Conservation (phyloP, 2,113 vertebrate species). For the Pterocles burchelli region DNA sequence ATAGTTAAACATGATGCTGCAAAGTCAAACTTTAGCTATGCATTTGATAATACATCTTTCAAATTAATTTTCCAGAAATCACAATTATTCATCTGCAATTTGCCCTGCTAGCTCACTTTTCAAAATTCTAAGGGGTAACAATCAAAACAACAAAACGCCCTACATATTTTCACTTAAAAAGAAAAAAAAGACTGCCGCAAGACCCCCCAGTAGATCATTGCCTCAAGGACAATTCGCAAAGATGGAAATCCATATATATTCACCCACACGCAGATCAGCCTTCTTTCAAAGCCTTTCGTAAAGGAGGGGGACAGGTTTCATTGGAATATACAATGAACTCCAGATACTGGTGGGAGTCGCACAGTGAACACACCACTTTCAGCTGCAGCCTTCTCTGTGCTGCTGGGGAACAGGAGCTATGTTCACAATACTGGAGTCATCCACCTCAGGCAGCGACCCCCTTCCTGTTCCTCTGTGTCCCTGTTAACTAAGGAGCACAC, state of each 20-base stretch:
- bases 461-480: neutral
- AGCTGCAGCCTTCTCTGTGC: neutral
- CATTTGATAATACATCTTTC: neutral
- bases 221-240: neutral
- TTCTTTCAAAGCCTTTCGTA: neutral
- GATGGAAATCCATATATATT: neutral
- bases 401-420: rapidly evolving
- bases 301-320: neutral
- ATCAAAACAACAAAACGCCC: neutral
- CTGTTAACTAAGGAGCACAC: rapidly evolving
- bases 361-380: neutral
- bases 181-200: neutral
- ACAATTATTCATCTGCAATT: neutral
- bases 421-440: neutral
- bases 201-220: neutral
- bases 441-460: neutral
- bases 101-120: neutral
- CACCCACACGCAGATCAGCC: neutral
- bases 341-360: neutral
- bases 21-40: neutral
- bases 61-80: neutral
- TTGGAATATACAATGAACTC: too few relatives aligned
- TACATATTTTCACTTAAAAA: neutral
- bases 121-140: neutral
- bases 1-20: neutral